A percentile compares a stretch with the other conserved stretches of the same genome.
phyloP scores from a whole-genome alignment of 2,888 invertebrate genomes.

The Heterodera filipjevi region DNA sequence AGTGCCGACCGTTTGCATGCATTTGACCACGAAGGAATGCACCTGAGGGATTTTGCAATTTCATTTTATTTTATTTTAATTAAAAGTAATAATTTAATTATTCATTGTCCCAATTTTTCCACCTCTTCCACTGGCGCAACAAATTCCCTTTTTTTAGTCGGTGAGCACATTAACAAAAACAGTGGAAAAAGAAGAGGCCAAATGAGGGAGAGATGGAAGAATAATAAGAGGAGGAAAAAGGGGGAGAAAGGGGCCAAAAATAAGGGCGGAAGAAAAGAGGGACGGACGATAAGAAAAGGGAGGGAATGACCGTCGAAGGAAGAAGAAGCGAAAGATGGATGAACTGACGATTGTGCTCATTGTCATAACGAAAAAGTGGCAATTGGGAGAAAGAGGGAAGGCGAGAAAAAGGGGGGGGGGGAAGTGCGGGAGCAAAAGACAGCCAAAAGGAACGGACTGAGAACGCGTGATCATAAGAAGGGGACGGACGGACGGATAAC shows the following conservation, averaged over 20 bases:
- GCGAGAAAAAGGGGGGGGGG: not conserved
- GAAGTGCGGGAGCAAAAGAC: no score
- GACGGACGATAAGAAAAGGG: not conserved
- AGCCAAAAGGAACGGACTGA: not conserved
- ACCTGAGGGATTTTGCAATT: slow-evolving; percentile 35
- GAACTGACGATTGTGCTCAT: not conserved
- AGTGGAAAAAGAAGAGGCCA: no score
- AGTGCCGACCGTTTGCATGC: slow-evolving; percentile 43
- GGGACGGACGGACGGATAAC: no score
- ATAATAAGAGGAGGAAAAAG: not conserved
- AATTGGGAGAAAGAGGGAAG: not conserved
- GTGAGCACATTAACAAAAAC: slow-evolving; percentile 52
- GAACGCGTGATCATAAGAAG: no score
- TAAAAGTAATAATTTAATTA: not conserved
- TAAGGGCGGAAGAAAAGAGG: not conserved
- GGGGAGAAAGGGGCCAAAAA: not conserved
- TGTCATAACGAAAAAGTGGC: not conserved
- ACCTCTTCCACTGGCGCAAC: slow-evolving; percentile 72
- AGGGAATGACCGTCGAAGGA: not conserved
- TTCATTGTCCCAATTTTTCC: not conserved
- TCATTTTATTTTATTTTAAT: not conserved
- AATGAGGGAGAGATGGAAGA: slow-evolving; percentile 74
- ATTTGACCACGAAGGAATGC: slow-evolving; percentile 40
- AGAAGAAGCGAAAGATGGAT: not conserved
- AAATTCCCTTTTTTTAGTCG: slow-evolving; percentile 70